Evolutionary conservation across 1,140 invertebrate species (phyloP).

Genomic region (Metaphire vulgaris): DNA sequence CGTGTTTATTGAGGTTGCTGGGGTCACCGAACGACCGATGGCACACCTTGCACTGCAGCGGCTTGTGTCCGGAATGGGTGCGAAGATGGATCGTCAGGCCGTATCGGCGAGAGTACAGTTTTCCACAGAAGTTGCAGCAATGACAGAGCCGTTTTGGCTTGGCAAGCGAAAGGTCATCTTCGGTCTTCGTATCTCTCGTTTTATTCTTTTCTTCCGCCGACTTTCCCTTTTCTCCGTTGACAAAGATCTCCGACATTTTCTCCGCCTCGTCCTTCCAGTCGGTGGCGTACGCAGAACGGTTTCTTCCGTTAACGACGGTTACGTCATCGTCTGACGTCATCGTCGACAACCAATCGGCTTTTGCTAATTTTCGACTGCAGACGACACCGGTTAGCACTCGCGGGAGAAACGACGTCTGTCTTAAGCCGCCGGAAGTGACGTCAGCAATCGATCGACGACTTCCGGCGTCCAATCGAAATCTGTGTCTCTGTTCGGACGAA

Average conservation of each 20-base stretch:
- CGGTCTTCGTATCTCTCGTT: background rate
- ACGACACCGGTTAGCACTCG: background rate
- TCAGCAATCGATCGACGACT: background rate
- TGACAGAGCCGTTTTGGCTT: background rate
- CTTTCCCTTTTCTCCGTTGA: background rate
- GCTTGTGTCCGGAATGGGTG: slow-evolving; percentile 74
- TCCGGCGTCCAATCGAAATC: background rate
- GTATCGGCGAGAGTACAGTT: slow-evolving; percentile 82
- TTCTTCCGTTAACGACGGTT: too few species aligned
- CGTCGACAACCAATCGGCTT: background rate
- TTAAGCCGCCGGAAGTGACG: background rate
- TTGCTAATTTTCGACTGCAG: background rate
- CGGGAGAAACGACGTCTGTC: too few species aligned
- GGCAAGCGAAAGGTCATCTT: background rate
- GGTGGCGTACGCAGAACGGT: too few species aligned
- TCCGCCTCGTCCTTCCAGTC: too few species aligned
- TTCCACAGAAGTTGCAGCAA: slow-evolving; percentile 74
- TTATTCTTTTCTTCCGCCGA: background rate
- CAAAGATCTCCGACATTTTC: background rate
- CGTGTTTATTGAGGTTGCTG: slow-evolving; percentile 89
- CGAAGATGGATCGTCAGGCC: slow-evolving; percentile 83
- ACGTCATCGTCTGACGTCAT: background rate
- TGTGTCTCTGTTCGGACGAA: background rate
- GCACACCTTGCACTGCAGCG: slow-evolving; percentile 77
- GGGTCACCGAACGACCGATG: slow-evolving; percentile 80